Conservation (phyloP, 2,888 invertebrate species). For the Hedya salicella region DNA sequence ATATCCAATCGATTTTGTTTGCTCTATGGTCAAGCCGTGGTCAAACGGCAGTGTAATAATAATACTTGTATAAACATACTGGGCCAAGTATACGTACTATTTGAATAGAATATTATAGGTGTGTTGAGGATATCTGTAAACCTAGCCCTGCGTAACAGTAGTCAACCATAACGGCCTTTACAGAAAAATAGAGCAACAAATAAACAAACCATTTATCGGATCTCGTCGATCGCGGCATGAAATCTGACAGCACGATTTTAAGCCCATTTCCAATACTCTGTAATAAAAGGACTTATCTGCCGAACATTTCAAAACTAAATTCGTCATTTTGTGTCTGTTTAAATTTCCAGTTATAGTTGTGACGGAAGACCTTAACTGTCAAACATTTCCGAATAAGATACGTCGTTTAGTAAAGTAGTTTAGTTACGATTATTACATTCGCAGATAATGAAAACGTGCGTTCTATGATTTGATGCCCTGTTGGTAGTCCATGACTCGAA, state of each 20-base stretch:
- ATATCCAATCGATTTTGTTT: too few species aligned
- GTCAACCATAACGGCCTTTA: constrained; percentile 5
- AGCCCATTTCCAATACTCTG: background rate
- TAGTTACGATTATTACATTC: constrained; percentile 12
- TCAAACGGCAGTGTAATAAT: too few species aligned
- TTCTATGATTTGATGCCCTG: constrained; percentile 26
- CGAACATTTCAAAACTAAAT: too few species aligned
- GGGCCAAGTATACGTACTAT: too few species aligned
- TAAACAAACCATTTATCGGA: constrained; percentile 40
- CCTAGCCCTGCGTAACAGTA: background rate
- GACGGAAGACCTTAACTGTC: background rate
- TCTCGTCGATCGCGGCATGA: constrained; percentile 53
- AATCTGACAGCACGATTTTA: constrained; percentile 55
- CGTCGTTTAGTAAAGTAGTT: background rate
- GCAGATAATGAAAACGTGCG: constrained; percentile 32
- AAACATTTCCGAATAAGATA: background rate
- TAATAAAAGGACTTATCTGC: background rate
- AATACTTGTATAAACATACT: too few species aligned
- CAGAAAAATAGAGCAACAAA: constrained; percentile 31
- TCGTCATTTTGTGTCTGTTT: too few species aligned
- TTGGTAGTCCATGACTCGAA: constrained; percentile 22
- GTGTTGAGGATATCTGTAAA: background rate
- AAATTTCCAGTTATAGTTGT: too few species aligned
- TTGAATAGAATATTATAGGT: too few species aligned
- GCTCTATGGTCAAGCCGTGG: too few species aligned